Evolutionary conservation across 2,797 vertebrate species (phyloP), one percentile per base, ranked within the genome.

Genomic region (Lepus oiostolus): DNA sequence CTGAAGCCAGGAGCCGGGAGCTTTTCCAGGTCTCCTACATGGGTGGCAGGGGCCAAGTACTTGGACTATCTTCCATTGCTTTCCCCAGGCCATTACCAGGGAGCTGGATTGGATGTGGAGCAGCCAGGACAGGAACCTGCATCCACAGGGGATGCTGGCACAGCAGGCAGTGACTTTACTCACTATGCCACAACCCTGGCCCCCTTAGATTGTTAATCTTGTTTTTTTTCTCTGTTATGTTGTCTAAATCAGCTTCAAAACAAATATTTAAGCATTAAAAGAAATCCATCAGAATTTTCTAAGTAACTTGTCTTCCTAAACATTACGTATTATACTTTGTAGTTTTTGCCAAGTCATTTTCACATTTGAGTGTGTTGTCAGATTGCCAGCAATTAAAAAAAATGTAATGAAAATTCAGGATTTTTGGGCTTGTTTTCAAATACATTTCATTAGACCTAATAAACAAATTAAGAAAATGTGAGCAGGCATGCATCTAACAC

Each of bases 381-480:
- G 92, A 85, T 86, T 94, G n/a, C 10, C 28, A 93, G 28, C 54
- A 84, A 89, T 35, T 65, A 47, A 54, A 80, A 60, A 75, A 75
- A 60, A 58, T 16, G 54, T 54, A 24, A n/a, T 83, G 42, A 47
- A 26, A 79, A 75, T 71, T 86, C 52, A 87, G 12, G 4, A 1
- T 74, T 81, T 60, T 13, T 84, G 32, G 5, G 7, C 16, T 74
- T 5, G 32, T 52, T 5, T 65, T 19, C 38, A 62, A 32, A 38
- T 47, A 65, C 6, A 67, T 94, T 84, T 95, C 60, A 87, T 35
- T 87, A 88, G 85, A 54, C 9, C 21, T 70, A 77, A 76, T 47
- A 79, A 91, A 22, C 75, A 24, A 90, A 58, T 96, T 65, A 91
- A 62, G 17, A 84, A 79, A 85, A 65, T 75, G 42, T 81, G 52